These are phyloP conservation scores for Dermochelys coriacea DNA, from an alignment of 2,797 vertebrate species.

Conservation along the genomic window DNA sequence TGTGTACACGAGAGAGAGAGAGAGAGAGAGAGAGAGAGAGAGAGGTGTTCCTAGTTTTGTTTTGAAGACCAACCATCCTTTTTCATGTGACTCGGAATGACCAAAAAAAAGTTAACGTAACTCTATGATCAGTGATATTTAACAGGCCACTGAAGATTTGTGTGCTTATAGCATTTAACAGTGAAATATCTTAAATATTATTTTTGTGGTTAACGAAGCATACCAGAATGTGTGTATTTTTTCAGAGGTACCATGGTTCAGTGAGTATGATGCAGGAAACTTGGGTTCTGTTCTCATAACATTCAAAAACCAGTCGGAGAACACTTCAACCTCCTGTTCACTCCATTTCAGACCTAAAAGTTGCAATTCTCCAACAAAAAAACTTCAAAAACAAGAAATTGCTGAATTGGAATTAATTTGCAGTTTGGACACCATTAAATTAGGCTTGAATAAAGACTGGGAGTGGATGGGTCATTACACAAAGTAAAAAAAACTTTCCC, in stretches of 20 bases:
- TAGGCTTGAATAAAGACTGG: no score
- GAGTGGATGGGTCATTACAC: no score
- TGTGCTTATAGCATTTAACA: not conserved
- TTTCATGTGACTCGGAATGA: not conserved
- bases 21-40: not conserved
- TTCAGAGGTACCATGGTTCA: conserved; percentile 18
- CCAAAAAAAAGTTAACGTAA: not conserved
- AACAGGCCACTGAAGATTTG: not conserved
- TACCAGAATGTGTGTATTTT: not conserved
- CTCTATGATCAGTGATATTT: not conserved
- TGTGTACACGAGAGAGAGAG: no score
- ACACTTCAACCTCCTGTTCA: no score
- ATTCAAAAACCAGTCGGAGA: no score
- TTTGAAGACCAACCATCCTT: rapidly evolving
- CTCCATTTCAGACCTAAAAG: no score
- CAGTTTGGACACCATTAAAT: no score
- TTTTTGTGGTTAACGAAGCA: not conserved
- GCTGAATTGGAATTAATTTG: no score
- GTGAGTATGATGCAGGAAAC: conserved; percentile 14
- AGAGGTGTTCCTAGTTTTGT: conserved; percentile 5
- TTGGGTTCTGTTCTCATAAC: conserved; percentile 19
- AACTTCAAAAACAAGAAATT: no score
- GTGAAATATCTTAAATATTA: not conserved
- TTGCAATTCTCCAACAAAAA: no score
- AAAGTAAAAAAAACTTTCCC: no score